These are phyloP conservation scores for Mesodorylaimus sp. DNA, from an alignment of 2,888 invertebrate genomes.

Conservation along the genomic window DNA sequence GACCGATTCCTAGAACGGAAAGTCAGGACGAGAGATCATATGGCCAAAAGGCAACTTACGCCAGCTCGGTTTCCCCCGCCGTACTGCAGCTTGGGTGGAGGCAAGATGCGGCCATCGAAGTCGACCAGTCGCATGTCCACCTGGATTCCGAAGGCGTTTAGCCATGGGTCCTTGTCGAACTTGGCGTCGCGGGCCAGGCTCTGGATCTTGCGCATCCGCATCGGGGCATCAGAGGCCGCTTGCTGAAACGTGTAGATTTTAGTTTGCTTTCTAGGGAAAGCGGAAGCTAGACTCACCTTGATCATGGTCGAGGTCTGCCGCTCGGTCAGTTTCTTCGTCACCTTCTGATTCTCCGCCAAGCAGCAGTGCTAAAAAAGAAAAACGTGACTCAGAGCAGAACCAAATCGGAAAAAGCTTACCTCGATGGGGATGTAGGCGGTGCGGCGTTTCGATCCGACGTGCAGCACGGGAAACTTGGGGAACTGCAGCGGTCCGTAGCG, in stretches of 20 bases:
- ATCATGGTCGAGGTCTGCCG: conserved; percentile 14
- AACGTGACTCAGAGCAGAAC: neutral
- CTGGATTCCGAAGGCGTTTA: conserved; percentile 18
- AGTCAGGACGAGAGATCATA: too few species aligned
- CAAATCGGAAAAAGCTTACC: conserved; percentile 14
- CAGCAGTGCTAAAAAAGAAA: conserved; percentile 11
- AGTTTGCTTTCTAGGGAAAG: too few species aligned
- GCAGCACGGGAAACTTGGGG: conserved; percentile 23
- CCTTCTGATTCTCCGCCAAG: conserved; percentile 16
- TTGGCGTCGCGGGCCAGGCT: conserved; percentile 18
- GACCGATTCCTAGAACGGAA: neutral
- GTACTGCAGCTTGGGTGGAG: conserved; percentile 21
- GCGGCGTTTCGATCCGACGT: conserved; percentile 22
- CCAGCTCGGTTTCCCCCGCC: too few species aligned
- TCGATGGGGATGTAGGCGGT: conserved; percentile 23
- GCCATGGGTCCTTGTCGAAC: conserved; percentile 18
- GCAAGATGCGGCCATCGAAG: conserved; percentile 21
- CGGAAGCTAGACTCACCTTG: conserved; percentile 1
- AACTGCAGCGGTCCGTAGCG: conserved; percentile 18
- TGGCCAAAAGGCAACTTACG: too few species aligned
- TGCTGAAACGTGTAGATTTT: conserved; percentile 18
- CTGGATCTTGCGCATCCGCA: conserved; percentile 19
- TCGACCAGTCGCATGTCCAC: conserved; percentile 21
- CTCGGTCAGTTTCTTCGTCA: conserved; percentile 21
- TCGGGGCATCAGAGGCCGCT: conserved; percentile 22